Evolutionary conservation across 2,888 invertebrate genomes (phyloP), one percentile per base, ranked within the genome.

Genomic region (Flabesymbios commensalis): DNA sequence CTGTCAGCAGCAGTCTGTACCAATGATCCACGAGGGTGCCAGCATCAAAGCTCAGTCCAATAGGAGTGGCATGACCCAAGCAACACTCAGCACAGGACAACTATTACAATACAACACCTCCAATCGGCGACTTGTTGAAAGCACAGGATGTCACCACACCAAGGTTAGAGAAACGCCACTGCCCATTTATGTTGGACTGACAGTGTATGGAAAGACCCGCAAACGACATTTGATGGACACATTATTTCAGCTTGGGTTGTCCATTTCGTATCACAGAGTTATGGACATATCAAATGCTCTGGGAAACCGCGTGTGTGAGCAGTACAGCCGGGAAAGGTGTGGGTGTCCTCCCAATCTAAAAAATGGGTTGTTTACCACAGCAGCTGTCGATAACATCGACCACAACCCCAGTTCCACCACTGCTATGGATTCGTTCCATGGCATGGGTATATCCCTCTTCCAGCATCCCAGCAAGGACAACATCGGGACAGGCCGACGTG

Each of bases 341-440:
- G 63, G 71, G 2, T 71, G 69, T 47, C 65, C 65, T 2, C 24
- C 56, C 10, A 49, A 55, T 22, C 61, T 65, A 3, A 45, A 49
- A 42, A 41, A 26, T 31, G 57, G 63, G 39, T 10, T 67, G 10
- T 67, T 69, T 45, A 66, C 64, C 7, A 63, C 63, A 24, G 54
- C 51, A 14, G 67, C 64, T 24, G 56, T 66, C 10, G 69, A 69
- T 41, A 70, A 67, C 28, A 70, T 70, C 31, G 66, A 71, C 36
- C 65, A 69, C 47, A 65, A 68, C 45, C 61, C 61, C 2, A 66
- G 41, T 31, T 66, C 71, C 24, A 56, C 64, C 2, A 67, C 62
- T n/a, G 64, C 68, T 24, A 28, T 43, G 10, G 58, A 49, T 10
- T 64, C 70, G n/a, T 67, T 70, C 26, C 67, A 70, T 56, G 68